Evolutionary conservation across 1,140 invertebrate species (phyloP), one percentile per base, ranked within the genome.

Genomic region (Hylaeus anthracinus): DNA sequence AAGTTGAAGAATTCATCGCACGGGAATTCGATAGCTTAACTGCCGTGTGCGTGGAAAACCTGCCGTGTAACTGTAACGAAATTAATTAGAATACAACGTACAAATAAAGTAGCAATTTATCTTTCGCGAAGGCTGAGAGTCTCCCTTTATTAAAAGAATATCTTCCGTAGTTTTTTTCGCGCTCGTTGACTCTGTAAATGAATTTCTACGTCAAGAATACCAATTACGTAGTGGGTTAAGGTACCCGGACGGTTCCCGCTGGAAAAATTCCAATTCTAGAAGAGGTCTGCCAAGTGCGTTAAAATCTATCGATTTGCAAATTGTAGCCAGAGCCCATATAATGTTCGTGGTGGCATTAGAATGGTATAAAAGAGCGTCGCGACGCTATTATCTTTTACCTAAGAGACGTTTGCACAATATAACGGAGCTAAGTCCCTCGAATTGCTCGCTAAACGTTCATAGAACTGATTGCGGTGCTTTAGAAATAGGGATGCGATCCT

Each of bases 291-390:
- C 85, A 86, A 86, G 81, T 86, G 85, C 84, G 84, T 86, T 86
- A 86, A 86, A 86, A 83, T 86, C 81, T 86, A 86, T 86, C 85
- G 81, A 86, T 86, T 77, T 74, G 81, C 73, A 86, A 86, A 86
- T 86, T 86, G 81, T 72, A 76, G 72, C 81, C 66, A 71, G 84
- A 86, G 81, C 80, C 72, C 84, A 80, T 86, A 86, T 86, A 86
- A 86, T 86, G 77, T 78, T 65, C 81, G 63, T 41, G 72, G 41
- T 58, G 72, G 61, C 65, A 72, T 64, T 81, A 71, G 61, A 78
- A 74, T 41, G 55, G 74, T 66, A 73, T 85, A 71, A 86, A 78
- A 86, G 67, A 81, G 67, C 14, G 9, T 12, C 14, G 53, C n/a
- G 41, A 43, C 15, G 63, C 15, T 53, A 73, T 41, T 73, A 70